Evolutionary conservation across 2,888 invertebrate genomes (phyloP).

Genomic region (Himalopsyche kuldschensis): DNA sequence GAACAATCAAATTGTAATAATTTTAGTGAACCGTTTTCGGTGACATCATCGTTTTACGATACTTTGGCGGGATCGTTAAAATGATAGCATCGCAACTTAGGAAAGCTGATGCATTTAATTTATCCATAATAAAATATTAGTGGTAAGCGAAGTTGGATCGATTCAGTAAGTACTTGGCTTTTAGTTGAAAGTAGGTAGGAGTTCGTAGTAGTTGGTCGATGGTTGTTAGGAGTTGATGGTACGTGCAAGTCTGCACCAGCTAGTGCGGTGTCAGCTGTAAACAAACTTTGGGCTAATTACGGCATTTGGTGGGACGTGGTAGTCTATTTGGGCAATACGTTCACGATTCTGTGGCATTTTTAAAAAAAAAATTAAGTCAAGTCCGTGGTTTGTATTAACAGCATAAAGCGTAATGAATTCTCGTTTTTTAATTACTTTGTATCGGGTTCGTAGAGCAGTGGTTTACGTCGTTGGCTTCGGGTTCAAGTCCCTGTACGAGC

Average conservation of each 20-base stretch:
- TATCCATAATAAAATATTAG: neutral
- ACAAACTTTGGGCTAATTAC: constrained; percentile 26
- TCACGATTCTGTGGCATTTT: neutral
- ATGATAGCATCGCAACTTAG: neutral
- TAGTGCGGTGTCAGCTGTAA: constrained; percentile 15
- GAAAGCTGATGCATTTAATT: neutral
- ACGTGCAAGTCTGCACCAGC: constrained; percentile 3
- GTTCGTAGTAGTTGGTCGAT: neutral
- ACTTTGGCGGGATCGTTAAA: neutral
- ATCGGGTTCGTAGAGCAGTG: too few species aligned
- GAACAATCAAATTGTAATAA: too few species aligned
- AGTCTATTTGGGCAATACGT: neutral
- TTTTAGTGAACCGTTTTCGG: neutral
- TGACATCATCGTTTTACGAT: neutral
- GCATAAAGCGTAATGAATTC: too few species aligned
- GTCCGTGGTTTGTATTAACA: too few species aligned
- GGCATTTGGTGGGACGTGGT: neutral
- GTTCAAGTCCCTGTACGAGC: too few species aligned
- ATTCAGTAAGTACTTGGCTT: neutral
- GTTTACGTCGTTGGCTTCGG: too few species aligned
- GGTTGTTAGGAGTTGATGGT: constrained; percentile 5
- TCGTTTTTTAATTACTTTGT: too few species aligned
- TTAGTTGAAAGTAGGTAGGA: neutral
- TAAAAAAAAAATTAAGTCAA: too few species aligned
- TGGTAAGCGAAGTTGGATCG: neutral